These are phyloP conservation scores for Furnarius figulus DNA, from an alignment of 2,113 vertebrate genomes.

Conservation along the genomic window DNA sequence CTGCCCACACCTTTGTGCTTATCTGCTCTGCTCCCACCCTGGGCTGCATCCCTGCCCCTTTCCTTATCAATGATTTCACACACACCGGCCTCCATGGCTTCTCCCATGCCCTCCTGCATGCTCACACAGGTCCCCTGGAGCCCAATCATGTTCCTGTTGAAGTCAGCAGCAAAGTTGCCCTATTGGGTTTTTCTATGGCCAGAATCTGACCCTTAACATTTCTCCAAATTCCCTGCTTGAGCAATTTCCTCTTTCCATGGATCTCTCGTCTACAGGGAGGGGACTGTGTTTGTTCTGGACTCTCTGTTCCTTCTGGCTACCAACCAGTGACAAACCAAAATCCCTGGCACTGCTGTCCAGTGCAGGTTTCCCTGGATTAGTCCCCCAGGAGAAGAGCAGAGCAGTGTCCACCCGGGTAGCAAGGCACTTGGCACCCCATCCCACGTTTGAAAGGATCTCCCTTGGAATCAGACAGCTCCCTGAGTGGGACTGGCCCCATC, in stretches of 20 bases:
- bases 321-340: not conserved
- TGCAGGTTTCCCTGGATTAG: not conserved
- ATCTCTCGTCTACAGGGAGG: not conserved
- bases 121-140: slow-evolving; percentile 39
- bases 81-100: not conserved
- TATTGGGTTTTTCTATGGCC: not conserved
- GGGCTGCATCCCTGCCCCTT: slow-evolving; percentile 48
- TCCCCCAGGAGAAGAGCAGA: accelerated
- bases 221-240: not conserved
- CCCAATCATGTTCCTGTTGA: not conserved
- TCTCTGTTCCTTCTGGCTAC: not conserved
- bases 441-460: not conserved
- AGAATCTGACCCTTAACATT: not conserved
- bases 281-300: not conserved
- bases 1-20: slow-evolving; percentile 52
- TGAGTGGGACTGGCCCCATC: not conserved
- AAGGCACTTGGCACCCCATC: not conserved
- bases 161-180: not conserved
- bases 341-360: not conserved
- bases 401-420: not conserved
- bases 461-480: not conserved
- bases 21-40: slow-evolving; percentile 54
- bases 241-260: not conserved
- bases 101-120: slow-evolving; percentile 41
- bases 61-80: slow-evolving; percentile 58